Evolutionary conservation across 2,113 vertebrate genomes (phyloP).

Genomic region (Oceanodroma tethys): DNA sequence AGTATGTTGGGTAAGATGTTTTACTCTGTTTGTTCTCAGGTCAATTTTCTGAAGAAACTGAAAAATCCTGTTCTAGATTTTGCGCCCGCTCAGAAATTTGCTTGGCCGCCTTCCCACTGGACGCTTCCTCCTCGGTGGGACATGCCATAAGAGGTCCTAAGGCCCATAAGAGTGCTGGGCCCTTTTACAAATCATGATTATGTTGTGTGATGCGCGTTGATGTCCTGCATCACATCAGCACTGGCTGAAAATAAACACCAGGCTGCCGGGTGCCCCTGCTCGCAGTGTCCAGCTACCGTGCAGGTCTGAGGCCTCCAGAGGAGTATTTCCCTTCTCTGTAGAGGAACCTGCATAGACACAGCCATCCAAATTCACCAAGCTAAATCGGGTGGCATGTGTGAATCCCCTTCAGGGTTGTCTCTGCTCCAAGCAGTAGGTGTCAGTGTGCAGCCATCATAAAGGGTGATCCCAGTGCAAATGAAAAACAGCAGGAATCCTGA

Average conservation of each 20-base stretch:
- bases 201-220: fast-evolving
- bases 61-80: not conserved
- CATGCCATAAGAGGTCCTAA: not conserved
- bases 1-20: not conserved
- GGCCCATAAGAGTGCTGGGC: not conserved
- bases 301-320: not conserved
- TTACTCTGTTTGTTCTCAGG: not conserved
- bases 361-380: not conserved
- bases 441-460: not conserved
- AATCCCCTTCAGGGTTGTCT: not conserved
- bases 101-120: not conserved
- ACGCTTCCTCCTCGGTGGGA: fast-evolving
- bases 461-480: not conserved
- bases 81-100: not conserved
- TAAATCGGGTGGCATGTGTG: fast-evolving
- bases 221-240: not conserved
- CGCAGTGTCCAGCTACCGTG: fast-evolving
- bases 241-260: not conserved
- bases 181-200: not conserved
- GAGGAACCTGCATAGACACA: not conserved
- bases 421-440: constrained; percentile 43
- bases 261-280: not conserved
- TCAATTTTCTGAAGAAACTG: not conserved
- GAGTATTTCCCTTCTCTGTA: not conserved
- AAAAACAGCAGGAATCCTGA: not conserved